Percentiles rank a stretch among this genome's conserved stretches.
Evolutionary conservation across 2,888 invertebrate genomes (phyloP).

Genomic region (Apantesis nais): DNA sequence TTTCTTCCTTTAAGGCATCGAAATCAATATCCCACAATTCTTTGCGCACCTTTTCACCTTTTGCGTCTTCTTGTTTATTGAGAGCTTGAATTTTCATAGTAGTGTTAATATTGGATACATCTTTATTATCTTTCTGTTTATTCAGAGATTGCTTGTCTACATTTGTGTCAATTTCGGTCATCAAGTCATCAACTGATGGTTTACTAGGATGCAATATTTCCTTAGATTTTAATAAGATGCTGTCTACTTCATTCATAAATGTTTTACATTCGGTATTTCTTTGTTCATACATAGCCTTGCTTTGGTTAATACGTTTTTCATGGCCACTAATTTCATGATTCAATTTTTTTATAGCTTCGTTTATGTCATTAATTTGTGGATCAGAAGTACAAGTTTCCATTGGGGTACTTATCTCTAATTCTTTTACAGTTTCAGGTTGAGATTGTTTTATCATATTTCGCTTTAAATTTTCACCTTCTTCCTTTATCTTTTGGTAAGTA

Average conservation of each 20-base stretch:
- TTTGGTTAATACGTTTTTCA: constrained; percentile 70
- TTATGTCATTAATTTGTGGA: constrained; percentile 72
- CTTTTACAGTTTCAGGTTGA: constrained; percentile 20
- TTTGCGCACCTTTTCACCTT: constrained; percentile 54
- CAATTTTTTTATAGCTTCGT: constrained; percentile 68
- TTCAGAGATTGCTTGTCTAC: constrained; percentile 27
- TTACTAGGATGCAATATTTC: constrained; percentile 67
- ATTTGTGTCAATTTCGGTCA: constrained; percentile 26
- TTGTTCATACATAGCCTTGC: constrained; percentile 67
- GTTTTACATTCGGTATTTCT: constrained; percentile 72
- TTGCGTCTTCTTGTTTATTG: constrained; percentile 21
- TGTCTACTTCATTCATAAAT: constrained; percentile 77
- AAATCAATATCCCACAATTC: constrained; percentile 68
- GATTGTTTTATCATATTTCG: constrained; percentile 40
- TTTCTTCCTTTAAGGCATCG: constrained; percentile 48
- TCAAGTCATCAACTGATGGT: constrained; percentile 8
- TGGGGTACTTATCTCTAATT: constrained; percentile 24
- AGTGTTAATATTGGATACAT: constrained; percentile 20
- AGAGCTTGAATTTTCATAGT: constrained; percentile 11
- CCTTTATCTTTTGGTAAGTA: constrained; percentile 70
- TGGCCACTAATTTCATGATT: constrained; percentile 72
- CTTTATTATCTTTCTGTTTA: constrained; percentile 26
- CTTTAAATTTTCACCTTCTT: constrained; percentile 56
- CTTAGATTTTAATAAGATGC: constrained; percentile 70
- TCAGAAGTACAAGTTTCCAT: constrained; percentile 53